Evolutionary conservation across 2,797 vertebrate genomes (phyloP), one percentile per base, ranked within the genome.

Genomic region (Silurus aristotelis): DNA sequence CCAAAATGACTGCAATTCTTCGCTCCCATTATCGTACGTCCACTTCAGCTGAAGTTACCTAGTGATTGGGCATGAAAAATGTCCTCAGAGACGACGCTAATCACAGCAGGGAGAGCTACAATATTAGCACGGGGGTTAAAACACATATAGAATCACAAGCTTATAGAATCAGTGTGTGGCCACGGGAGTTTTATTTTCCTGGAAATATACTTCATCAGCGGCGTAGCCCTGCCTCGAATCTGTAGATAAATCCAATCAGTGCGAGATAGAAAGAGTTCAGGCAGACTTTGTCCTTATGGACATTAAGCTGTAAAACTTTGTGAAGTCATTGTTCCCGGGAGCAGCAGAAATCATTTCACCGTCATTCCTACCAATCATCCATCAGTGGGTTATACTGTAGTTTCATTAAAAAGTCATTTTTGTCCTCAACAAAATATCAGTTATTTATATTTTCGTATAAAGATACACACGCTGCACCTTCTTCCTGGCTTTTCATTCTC

Each of bases 241-340:
- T 66, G 1, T n/a, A 88, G 84, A 89, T 88, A 86, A 87, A 86
- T 12, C 70, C 80, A 86, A 84, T 88, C 86, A 88, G 71, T 73
- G 63, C 48, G 43, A 77, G 84, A 89, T 86, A 83, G 55, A 67
- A 80, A 22, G 10, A 60, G 79, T 19, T 63, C 73, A 86, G 46
- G 7, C 17, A 79, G 89, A 86, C 79, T 90, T 89, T 85, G 84
- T 2, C 70, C 84, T 71, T 14, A 64, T 88, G 77, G 84, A 77
- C 64, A 22, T 72, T 85, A 52, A 85, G 31, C 48, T 15, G 80
- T 66, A 27, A 66, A 52, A 13, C 43, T n/a, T 80, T 52, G 77
- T 61, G 56, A 38, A 13, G 14, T 60, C 25, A 61, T 43, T 9
- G 58, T 55, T 19, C 72, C 14, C 38, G 15, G 38, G 43, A 43